Percentiles rank a stretch among this genome's conserved stretches.
These are phyloP conservation scores for Onchidella celtica DNA, from an alignment of 2,888 invertebrate species.

Conservation along the genomic window DNA sequence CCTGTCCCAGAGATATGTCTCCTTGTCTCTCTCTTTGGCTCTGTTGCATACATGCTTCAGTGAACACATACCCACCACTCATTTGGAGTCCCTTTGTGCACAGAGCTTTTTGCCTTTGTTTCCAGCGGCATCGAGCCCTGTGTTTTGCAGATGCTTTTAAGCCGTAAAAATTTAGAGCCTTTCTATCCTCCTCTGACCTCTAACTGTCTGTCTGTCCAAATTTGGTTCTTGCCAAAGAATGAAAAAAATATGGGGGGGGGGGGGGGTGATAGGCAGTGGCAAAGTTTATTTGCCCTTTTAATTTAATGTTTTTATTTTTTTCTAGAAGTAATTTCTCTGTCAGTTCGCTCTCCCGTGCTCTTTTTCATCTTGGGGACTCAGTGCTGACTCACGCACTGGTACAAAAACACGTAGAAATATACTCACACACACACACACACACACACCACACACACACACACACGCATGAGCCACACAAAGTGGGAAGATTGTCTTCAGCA, in stretches of 20 bases:
- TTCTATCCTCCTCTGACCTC: not conserved
- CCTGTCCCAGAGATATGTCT: no score
- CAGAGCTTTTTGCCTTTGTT: constrained; percentile 16
- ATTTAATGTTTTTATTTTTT: no score
- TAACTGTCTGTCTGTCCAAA: not conserved
- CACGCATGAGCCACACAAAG: no score
- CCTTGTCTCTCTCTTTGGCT: no score
- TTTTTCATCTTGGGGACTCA: no score
- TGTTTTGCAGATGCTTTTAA: not conserved
- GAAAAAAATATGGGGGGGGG: not conserved
- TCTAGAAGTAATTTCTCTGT: no score
- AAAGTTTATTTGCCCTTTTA: no score
- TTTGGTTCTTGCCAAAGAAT: not conserved
- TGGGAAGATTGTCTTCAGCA: no score
- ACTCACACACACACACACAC: constrained; percentile 24
- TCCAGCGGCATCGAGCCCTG: constrained; percentile 1
- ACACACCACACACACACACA: constrained; percentile 29
- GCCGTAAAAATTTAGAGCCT: not conserved
- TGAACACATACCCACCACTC: not conserved
- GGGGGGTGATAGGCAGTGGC: not conserved
- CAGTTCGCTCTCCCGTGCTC: no score
- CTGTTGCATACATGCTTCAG: constrained; percentile 28
- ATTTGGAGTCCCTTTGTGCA: constrained; percentile 16
- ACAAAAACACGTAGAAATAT: not conserved
- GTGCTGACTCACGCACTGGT: not conserved